Evolutionary conservation across 1,140 invertebrate species (phyloP).

Genomic region (Drosophila ficusphila): DNA sequence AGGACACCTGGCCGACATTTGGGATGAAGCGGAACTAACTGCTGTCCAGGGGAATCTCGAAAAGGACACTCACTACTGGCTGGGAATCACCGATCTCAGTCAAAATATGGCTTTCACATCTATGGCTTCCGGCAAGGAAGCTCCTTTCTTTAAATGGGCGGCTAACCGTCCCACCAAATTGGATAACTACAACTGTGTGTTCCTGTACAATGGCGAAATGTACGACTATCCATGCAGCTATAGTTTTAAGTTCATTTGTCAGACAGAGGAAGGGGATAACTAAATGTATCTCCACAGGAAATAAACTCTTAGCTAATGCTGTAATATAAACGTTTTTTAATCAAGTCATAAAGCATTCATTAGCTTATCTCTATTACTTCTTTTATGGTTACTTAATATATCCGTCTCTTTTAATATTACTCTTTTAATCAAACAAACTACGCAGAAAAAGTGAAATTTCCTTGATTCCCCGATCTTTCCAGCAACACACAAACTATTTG

Average conservation of each 20-base stretch:
- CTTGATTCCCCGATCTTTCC: slow-evolving; percentile 39
- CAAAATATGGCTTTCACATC: neutral
- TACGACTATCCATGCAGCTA: neutral
- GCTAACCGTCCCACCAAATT: neutral
- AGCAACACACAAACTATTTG: slow-evolving; percentile 42
- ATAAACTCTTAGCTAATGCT: neutral
- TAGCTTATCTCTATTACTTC: slow-evolving; percentile 13
- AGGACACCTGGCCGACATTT: neutral
- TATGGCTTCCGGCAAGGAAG: neutral
- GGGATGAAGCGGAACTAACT: neutral
- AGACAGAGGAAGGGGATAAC: neutral
- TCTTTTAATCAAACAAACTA: slow-evolving; percentile 26
- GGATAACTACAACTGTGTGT: neutral
- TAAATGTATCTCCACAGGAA: neutral
- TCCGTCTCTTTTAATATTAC: slow-evolving; percentile 8
- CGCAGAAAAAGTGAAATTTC: slow-evolving; percentile 73
- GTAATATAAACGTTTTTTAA: neutral
- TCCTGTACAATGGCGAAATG: neutral
- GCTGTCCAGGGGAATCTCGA: neutral
- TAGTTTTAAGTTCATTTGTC: neutral
- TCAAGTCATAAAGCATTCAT: neutral
- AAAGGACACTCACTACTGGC: neutral
- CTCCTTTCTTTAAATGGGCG: neutral
- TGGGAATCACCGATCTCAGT: neutral
- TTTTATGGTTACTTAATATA: slow-evolving; percentile 3